A percentile compares a stretch with the other conserved stretches of the same genome.
phyloP scores from a whole-genome alignment of 1,140 invertebrate species.

The Hyphantria cunea region DNA sequence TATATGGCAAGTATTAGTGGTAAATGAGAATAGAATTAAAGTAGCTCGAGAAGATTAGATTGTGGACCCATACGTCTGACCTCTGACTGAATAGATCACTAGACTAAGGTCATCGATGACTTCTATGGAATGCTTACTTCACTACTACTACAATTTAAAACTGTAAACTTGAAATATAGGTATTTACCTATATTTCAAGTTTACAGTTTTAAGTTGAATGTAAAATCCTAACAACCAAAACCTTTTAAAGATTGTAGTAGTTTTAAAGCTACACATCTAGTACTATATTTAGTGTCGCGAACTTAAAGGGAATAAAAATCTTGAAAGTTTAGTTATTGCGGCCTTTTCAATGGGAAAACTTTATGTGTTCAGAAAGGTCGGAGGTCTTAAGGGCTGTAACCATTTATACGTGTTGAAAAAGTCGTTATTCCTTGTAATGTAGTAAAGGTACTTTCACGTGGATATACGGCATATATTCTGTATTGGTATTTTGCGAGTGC shows the following conservation, averaged over 20 bases:
- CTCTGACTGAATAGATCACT: too few species aligned
- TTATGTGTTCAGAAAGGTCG: conserved; percentile 8
- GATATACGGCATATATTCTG: neutral
- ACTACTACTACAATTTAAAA: too few species aligned
- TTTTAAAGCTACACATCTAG: neutral
- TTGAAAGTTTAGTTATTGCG: conserved; percentile 1
- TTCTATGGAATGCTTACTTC: too few species aligned
- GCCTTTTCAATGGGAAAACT: conserved; percentile 4
- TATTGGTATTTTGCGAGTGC: neutral
- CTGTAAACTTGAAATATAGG: too few species aligned
- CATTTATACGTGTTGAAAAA: conserved; percentile 6
- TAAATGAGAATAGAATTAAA: too few species aligned
- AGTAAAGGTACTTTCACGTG: neutral
- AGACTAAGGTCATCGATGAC: too few species aligned
- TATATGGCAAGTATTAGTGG: too few species aligned
- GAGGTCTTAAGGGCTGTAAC: conserved; percentile 8
- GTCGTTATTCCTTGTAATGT: neutral
- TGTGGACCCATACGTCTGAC: too few species aligned
- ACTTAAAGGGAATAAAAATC: conserved; percentile 1
- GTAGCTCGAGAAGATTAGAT: too few species aligned
- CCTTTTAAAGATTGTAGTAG: neutral
- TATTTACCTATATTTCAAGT: too few species aligned
- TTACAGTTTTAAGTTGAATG: too few species aligned
- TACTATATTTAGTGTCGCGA: neutral
- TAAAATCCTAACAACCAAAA: too few species aligned